These are phyloP conservation scores for Chromoteleia sp. DNA, from an alignment of 2,888 invertebrate genomes.

Conservation along the genomic window DNA sequence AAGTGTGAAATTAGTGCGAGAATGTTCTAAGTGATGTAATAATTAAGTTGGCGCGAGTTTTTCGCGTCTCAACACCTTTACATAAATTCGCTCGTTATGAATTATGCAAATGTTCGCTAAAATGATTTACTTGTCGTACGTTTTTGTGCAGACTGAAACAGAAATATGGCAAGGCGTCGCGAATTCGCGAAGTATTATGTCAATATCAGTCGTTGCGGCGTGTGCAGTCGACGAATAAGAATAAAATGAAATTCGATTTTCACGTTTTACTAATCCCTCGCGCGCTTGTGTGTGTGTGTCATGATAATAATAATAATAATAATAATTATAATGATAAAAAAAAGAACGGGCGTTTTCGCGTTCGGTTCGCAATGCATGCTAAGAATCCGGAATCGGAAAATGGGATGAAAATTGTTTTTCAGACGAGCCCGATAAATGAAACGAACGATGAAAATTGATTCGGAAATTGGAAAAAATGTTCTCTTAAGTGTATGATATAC, in stretches of 20 bases:
- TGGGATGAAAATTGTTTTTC: slow-evolving; percentile 8
- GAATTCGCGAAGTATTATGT: slow-evolving; percentile 22
- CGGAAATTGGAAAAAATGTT: slow-evolving; percentile 34
- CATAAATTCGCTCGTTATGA: slow-evolving; percentile 46
- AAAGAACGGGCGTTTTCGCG: too few relatives aligned
- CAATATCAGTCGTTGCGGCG: slow-evolving; percentile 19
- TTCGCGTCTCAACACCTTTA: slow-evolving; percentile 49
- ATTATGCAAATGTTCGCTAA: slow-evolving; percentile 39
- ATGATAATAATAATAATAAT: too few relatives aligned
- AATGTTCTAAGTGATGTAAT: slow-evolving; percentile 45
- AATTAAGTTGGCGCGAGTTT: slow-evolving; percentile 54
- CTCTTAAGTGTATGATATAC: slow-evolving; percentile 14
- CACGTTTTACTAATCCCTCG: slow-evolving; percentile 19
- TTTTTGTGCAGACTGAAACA: slow-evolving; percentile 1
- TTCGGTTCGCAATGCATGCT: too few relatives aligned
- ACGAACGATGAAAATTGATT: slow-evolving; percentile 30
- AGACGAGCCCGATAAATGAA: not conserved
- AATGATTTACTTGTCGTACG: slow-evolving; percentile 7
- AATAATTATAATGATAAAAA: too few relatives aligned
- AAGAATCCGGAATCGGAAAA: not conserved
- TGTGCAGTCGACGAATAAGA: too few relatives aligned
- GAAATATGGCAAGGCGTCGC: slow-evolving; percentile 7
- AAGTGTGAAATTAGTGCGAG: slow-evolving; percentile 41
- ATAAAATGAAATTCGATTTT: slow-evolving; percentile 35
- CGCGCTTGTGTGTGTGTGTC: not conserved